Base-by-base conservation (phyloP, 2,888 invertebrate species). In the Lathronympha strigana region DNA sequence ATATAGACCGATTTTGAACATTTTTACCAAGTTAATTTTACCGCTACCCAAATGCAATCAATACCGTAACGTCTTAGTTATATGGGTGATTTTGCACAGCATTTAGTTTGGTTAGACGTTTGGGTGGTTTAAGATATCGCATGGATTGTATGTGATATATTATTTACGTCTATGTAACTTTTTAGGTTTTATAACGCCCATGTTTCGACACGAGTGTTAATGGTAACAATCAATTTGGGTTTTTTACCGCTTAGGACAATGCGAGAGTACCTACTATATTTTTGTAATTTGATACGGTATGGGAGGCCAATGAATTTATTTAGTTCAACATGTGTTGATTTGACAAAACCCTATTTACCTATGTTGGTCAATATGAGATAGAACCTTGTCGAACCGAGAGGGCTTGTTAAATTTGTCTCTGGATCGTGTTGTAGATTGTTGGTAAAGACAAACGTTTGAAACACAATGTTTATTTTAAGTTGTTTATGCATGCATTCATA, bases 211-310 rank as follows among this genome's bases (percentile, higher is more conserved):
- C 82, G 79, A 76, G 72, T 76, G 79, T 78, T 91, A 90, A 90
- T 91, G 88, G 84, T 78, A 72, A 78, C 82, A 86, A 91, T 91
- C 88, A 88, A 90, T 91, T 88, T 78, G 77, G 77, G 76, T 73
- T 70, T 75, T 77, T 78, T 74, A 76, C 74, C 73, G 73, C 74
- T 79, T 60, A 66, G 66, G 66, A 66, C 66, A 66, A 60, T 66
- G 49, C 23, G 40, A 23, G 55, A 49, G 53, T 66, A 60, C 60
- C 36, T n/a, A n/a, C 31, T 36, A 49, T 66, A 49, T 60, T 25
- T 60, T 54, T 49, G 54, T 66, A 17, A 54, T 49, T 28, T 40
- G 60, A 66, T 66, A 66, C 51, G 36, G 45, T 60, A 51, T 33
- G 49, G 51, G 51, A 64, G 64, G 64, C 21, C 40, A 51, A 64